A percentile compares a stretch with the other conserved stretches of the same genome.
phyloP scores from a whole-genome alignment of 2,113 vertebrate genomes.

The Cynopterus brachyotis region DNA sequence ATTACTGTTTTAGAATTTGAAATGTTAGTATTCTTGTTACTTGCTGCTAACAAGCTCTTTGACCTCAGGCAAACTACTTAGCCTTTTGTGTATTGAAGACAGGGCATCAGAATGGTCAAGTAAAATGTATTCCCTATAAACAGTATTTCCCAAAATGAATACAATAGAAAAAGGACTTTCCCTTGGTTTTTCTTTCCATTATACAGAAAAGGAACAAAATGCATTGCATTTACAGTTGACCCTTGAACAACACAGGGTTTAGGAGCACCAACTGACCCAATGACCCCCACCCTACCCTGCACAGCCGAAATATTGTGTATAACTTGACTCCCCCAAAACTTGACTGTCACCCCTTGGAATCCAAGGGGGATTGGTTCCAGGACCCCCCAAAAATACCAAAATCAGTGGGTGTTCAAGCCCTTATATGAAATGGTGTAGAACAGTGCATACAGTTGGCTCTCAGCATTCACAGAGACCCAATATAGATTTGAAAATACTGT shows the following conservation, averaged over 20 bases:
- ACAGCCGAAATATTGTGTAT: neutral
- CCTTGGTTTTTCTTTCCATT: slow-evolving; percentile 6
- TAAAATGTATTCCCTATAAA: slow-evolving; percentile 41
- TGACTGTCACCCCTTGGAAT: neutral
- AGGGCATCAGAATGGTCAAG: neutral
- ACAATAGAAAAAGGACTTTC: neutral
- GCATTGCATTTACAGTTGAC: neutral
- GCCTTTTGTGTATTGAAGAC: neutral
- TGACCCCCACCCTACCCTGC: no score
- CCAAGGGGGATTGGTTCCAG: neutral
- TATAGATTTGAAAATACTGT: neutral
- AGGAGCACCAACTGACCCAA: neutral
- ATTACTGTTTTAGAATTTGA: slow-evolving; percentile 5
- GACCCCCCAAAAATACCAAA: neutral
- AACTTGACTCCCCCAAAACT: neutral
- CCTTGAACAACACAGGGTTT: neutral
- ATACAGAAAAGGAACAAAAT: neutral
- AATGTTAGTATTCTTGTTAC: neutral
- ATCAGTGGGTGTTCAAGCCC: no score
- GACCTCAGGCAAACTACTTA: neutral
- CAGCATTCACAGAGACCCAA: neutral
- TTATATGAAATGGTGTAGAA: neutral
- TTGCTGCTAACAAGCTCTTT: slow-evolving; percentile 18
- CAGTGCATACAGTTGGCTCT: neutral
- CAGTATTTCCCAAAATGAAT: neutral